A percentile compares a stretch with the other conserved stretches of the same genome.
These are phyloP conservation scores for Atrina japonica DNA, from an alignment of 2,888 invertebrate species.

Conservation along the genomic window DNA sequence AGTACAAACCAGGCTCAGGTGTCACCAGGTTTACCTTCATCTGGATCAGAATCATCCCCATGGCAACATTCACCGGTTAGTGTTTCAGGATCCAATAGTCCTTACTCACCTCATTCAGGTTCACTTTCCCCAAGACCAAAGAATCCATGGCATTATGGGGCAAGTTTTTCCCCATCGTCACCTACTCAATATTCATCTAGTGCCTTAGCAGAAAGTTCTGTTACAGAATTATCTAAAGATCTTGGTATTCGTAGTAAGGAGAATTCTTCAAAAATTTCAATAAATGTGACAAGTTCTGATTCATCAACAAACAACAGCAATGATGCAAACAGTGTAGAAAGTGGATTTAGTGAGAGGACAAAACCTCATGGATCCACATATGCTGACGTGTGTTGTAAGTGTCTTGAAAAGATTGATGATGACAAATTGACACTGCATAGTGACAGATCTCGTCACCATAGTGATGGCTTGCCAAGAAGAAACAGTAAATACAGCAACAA, in stretches of 20 bases:
- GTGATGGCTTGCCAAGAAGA: slow-evolving; percentile 1
- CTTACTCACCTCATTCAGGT: neutral
- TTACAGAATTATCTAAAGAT: neutral
- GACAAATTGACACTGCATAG: slow-evolving; percentile 20
- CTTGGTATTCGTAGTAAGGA: neutral
- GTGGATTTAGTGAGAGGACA: slow-evolving; percentile 67
- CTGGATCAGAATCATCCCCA: slow-evolving; percentile 16
- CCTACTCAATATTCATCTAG: neutral
- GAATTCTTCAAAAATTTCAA: slow-evolving; percentile 54
- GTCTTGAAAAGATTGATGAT: slow-evolving; percentile 39
- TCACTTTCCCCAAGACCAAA: neutral
- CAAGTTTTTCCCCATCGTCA: neutral
- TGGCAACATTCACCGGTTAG: neutral
- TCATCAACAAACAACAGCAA: slow-evolving; percentile 45
- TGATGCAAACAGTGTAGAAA: slow-evolving; percentile 58
- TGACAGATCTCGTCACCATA: slow-evolving; percentile 17
- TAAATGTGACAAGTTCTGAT: slow-evolving; percentile 58
- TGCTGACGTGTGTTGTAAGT: slow-evolving; percentile 66
- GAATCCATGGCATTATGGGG: neutral
- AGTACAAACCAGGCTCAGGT: neutral
- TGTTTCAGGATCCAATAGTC: slow-evolving; percentile 11
- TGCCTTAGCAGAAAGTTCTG: neutral
- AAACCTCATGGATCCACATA: slow-evolving; percentile 46
- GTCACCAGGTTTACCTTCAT: slow-evolving; percentile 13
- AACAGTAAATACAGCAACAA: slow-evolving; percentile 11